Evolutionary conservation across 2,113 vertebrate genomes (phyloP).

Genomic region (Malurus alboscapulatus): DNA sequence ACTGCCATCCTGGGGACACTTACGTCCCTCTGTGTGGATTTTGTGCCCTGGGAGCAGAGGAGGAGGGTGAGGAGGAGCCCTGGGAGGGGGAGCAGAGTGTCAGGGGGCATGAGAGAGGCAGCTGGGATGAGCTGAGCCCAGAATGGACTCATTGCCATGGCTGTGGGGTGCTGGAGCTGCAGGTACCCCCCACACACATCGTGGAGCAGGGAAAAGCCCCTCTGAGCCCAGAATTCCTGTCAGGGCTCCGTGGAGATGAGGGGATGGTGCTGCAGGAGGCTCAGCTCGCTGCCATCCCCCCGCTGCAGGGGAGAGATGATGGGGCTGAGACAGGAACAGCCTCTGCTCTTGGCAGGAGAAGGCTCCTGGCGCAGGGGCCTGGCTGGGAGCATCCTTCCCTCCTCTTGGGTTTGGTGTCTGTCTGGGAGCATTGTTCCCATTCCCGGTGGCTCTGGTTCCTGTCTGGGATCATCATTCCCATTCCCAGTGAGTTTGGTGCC

Average conservation of each 20-base stretch:
- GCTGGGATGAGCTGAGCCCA: not conserved
- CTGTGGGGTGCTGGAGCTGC: not conserved
- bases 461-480: no score
- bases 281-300: not conserved
- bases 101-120: accelerated
- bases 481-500: no score
- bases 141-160: not conserved
- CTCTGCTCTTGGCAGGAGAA: not conserved
- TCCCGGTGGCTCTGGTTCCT: no score
- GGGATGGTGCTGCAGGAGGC: not conserved
- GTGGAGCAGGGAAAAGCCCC: not conserved
- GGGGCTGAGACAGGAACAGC: not conserved
- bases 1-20: not conserved
- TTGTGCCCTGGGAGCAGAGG: accelerated
- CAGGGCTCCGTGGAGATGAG: accelerated
- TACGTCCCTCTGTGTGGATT: no score
- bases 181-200: not conserved
- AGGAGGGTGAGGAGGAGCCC: not conserved
- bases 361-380: not conserved
- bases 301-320: not conserved
- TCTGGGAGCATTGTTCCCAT: no score
- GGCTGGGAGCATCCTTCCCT: no score
- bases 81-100: not conserved
- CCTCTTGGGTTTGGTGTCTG: no score
- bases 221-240: not conserved